phyloP scores from a whole-genome alignment of 2,888 invertebrate species.

The Pilophorus perplexus region DNA sequence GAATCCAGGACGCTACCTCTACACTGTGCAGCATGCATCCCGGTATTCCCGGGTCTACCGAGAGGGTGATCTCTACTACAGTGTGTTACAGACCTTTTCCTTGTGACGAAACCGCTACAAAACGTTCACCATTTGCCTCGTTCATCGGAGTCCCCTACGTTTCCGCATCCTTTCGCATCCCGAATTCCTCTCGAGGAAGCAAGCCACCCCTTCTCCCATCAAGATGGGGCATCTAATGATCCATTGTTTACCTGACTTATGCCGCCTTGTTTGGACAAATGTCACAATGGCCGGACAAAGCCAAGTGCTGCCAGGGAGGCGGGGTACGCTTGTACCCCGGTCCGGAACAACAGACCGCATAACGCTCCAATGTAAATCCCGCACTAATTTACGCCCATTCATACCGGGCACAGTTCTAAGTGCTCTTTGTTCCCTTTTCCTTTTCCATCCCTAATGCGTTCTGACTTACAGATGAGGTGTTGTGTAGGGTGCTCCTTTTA shows the following conservation, averaged over 20 bases:
- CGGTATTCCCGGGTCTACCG: too few species aligned
- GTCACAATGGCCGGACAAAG: constrained; percentile 34
- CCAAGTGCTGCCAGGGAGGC: too few species aligned
- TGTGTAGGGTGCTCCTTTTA: constrained; percentile 34
- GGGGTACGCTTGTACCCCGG: too few species aligned
- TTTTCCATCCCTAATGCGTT: constrained; percentile 29
- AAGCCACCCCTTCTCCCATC: too few species aligned
- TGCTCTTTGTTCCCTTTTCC: constrained; percentile 29
- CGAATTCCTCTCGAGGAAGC: neutral
- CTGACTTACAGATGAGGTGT: constrained; percentile 35
- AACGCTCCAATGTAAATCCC: constrained; percentile 39
- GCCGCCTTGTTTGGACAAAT: constrained; percentile 41
- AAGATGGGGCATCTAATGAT: constrained; percentile 33
- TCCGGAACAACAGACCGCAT: constrained; percentile 21
- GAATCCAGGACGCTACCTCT: too few species aligned
- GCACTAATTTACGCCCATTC: constrained; percentile 40
- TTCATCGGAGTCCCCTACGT: neutral
- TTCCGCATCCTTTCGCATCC: neutral
- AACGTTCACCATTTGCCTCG: neutral
- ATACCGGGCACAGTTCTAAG: constrained; percentile 30
- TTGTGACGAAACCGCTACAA: too few species aligned
- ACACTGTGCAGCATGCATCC: too few species aligned
- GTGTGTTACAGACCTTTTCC: too few species aligned
- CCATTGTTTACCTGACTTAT: constrained; percentile 40
- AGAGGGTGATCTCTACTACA: too few species aligned